Base-by-base conservation (phyloP, 2,113 vertebrate species). In the Gavialis gangeticus region DNA sequence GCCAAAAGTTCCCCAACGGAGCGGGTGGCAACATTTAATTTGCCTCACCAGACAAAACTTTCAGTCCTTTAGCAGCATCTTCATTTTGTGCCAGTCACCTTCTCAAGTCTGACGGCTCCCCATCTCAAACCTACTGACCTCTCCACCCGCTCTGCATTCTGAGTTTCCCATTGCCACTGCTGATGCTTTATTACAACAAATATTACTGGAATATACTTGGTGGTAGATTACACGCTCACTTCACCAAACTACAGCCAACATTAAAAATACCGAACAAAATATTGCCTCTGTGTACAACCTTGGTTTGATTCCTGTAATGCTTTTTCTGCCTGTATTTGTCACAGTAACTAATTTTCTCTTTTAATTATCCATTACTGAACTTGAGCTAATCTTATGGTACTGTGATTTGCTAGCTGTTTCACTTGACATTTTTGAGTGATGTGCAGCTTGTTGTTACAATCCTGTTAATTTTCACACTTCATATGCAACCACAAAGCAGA, bases 141-240 rank as follows among this genome's bases (percentile, higher is more conserved):
- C 2, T 12, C 14, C 4, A 76, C 12, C 22, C 8, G 19, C 37
- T 37, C 19, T 71, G 69, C 46, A 9, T 22, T 71, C 37, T 22
- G 22, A 46, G 2, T 88, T 92, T 87, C 79, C 54, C 34, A 22
- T 1, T 84, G 64, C 13, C 58, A 91, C 94, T 91, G 92, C 90
- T 94, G 87, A 88, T 85, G 12, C 90, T 95, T 93, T 30, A 95
- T 85, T 79, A 78, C 81, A 88, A 84, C 28, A 62, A 62, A 19
- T 92, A 21, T 58, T 69, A 85, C 8, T 2, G 27, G 87, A 85
- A 60, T 69, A 57, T 10, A 84, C 34, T 78, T 17, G 3, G 34
- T 86, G 21, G 18, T 79, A 3, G 60, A 56, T 92, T n/a, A 24
- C 1, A 0, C 13, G 76, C 25, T 76, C 75, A 79, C 14, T 37